Conservation (phyloP, 2,797 vertebrate species). For the Danio kyathit region DNA sequence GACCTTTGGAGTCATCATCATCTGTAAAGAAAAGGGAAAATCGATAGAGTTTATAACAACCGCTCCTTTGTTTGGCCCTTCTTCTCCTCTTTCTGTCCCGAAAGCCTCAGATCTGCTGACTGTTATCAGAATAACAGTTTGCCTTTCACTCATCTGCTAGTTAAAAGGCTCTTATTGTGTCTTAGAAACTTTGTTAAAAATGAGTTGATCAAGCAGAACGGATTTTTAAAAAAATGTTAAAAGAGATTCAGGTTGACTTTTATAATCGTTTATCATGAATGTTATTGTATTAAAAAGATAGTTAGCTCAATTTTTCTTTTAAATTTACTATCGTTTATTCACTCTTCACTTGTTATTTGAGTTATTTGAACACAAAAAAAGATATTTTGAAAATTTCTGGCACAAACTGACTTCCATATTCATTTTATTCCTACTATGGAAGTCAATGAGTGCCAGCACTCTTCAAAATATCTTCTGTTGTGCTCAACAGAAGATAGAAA, state of each 20-base stretch:
- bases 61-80: slow-evolving; percentile 52
- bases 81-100: slow-evolving; percentile 40
- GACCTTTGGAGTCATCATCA: slow-evolving; percentile 84
- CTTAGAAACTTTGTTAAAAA: slow-evolving; percentile 19
- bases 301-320: too few species aligned
- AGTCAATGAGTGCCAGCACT: too few species aligned
- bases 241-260: not conserved
- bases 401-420: too few species aligned
- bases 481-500: too few species aligned
- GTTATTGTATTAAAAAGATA: slow-evolving; percentile 12
- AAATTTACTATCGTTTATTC: too few species aligned
- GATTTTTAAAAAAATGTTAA: not conserved
- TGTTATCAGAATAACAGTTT: slow-evolving; percentile 23
- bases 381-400: too few species aligned
- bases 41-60: slow-evolving; percentile 68
- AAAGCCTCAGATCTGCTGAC: slow-evolving; percentile 1
- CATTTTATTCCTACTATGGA: too few species aligned
- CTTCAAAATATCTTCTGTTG: too few species aligned
- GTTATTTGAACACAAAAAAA: too few species aligned
- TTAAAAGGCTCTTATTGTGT: not conserved
- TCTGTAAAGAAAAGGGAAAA: slow-evolving; percentile 80
- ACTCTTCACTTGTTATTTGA: too few species aligned
- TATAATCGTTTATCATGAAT: slow-evolving; percentile 1
- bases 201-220: slow-evolving; percentile 7
- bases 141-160: not conserved